Evolutionary conservation across 2,797 vertebrate species (phyloP).

Genomic region (Acanthopagrus latus): DNA sequence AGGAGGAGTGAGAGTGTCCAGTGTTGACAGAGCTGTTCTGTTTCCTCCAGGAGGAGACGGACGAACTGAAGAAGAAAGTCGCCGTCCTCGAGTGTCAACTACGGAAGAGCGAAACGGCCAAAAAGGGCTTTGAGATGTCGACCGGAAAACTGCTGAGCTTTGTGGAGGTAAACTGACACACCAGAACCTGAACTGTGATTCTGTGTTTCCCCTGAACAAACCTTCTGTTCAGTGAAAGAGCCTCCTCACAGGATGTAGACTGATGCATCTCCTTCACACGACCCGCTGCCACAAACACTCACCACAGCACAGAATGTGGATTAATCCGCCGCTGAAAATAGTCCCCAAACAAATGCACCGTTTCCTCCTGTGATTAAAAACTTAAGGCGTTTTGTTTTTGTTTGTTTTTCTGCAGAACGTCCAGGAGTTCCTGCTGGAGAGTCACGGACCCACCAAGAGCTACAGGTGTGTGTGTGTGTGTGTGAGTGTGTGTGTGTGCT

Average conservation of each 20-base stretch:
- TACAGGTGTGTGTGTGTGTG: constrained; percentile 81
- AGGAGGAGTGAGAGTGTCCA: too few species aligned
- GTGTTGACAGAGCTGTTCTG: not conserved
- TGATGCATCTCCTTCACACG: too few species aligned
- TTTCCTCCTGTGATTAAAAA: constrained; percentile 41
- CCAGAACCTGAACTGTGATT: too few species aligned
- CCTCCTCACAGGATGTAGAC: too few species aligned
- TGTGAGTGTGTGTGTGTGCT: constrained; percentile 4
- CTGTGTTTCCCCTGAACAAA: too few species aligned
- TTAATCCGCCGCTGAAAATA: too few species aligned
- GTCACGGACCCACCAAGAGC: constrained; percentile 82
- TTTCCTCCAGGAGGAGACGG: constrained; percentile 84
- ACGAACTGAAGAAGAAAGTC: constrained; percentile 90
- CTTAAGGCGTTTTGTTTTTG: not conserved
- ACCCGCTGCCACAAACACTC: too few species aligned
- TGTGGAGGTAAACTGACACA: constrained; percentile 86
- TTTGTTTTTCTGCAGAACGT: constrained; percentile 83
- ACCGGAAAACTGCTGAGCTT: constrained; percentile 93
- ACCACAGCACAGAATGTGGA: too few species aligned
- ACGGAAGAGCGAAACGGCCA: constrained; percentile 89
- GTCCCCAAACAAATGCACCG: too few species aligned
- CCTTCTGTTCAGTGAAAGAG: too few species aligned
- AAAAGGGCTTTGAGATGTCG: constrained; percentile 90
- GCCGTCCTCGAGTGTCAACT: constrained; percentile 94
- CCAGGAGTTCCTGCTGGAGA: constrained; percentile 89